Conservation (phyloP, 1,140 invertebrate genomes). For the Chymomyza costata region DNA sequence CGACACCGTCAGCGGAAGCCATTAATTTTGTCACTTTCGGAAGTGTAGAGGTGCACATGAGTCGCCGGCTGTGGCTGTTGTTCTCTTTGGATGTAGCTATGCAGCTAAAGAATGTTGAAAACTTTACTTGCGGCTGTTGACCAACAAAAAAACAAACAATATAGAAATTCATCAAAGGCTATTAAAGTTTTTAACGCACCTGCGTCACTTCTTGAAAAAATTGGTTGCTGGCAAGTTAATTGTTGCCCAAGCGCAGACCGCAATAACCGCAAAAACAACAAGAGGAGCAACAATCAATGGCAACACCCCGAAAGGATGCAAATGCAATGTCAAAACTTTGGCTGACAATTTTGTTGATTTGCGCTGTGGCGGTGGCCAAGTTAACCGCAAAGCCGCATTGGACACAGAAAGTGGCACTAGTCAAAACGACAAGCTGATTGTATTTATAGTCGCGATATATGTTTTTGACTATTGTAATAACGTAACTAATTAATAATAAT, state of each 20-base stretch:
- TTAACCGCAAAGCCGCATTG: not conserved
- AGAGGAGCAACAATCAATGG: slow-evolving; percentile 11
- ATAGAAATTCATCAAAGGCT: slow-evolving; percentile 64
- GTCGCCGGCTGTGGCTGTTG: too few species aligned
- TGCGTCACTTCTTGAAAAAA: slow-evolving; percentile 43
- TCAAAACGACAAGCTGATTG: too few species aligned
- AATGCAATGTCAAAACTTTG: slow-evolving; percentile 31
- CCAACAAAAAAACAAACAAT: slow-evolving; percentile 37
- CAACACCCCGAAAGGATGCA: too few species aligned
- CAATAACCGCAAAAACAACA: slow-evolving; percentile 45
- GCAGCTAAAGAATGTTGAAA: too few species aligned
- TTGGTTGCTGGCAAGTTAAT: slow-evolving; percentile 64
- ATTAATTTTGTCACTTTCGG: slow-evolving; percentile 74
- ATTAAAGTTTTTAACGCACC: slow-evolving; percentile 58
- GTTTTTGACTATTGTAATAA: slow-evolving; percentile 31
- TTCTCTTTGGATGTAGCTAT: too few species aligned
- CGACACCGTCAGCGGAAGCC: slow-evolving; percentile 60
- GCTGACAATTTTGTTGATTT: slow-evolving; percentile 41
- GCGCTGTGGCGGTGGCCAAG: slow-evolving; percentile 14
- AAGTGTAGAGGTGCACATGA: slow-evolving; percentile 43
- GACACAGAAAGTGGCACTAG: too few species aligned
- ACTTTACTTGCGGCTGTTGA: too few species aligned
- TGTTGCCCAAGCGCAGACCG: slow-evolving; percentile 50
- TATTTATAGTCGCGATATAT: slow-evolving; percentile 30
- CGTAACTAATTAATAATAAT: slow-evolving; percentile 62